phyloP scores from a whole-genome alignment of 2,888 invertebrate species.

The Drosophila monieri region DNA sequence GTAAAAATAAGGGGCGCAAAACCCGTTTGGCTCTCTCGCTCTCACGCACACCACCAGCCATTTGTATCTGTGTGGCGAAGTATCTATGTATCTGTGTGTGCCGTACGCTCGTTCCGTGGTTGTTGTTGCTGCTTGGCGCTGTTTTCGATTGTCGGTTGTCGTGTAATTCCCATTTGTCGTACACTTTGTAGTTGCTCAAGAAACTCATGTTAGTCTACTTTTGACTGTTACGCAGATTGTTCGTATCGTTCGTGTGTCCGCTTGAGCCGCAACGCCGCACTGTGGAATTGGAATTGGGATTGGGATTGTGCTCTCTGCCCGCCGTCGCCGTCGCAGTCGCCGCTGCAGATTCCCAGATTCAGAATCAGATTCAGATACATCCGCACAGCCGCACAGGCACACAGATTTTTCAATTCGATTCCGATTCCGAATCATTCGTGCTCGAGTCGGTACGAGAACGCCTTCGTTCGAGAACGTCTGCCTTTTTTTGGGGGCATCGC shows the following conservation, averaged over 20 bases:
- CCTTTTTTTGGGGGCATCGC: slow-evolving; percentile 15
- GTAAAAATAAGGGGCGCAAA: slow-evolving; percentile 55
- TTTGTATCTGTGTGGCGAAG: slow-evolving; percentile 19
- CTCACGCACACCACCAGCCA: slow-evolving; percentile 7
- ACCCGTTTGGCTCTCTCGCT: slow-evolving; percentile 55
- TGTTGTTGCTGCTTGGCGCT: slow-evolving; percentile 69
- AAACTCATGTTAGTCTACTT: slow-evolving; percentile 84
- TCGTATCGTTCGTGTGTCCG: slow-evolving; percentile 76
- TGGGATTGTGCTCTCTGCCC: slow-evolving; percentile 35
- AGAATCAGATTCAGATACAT: slow-evolving; percentile 13
- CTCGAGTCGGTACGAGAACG: slow-evolving; percentile 5
- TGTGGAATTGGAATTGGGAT: slow-evolving; percentile 6
- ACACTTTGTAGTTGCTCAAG: slow-evolving; percentile 84
- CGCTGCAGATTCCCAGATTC: slow-evolving; percentile 16
- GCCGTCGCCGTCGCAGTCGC: slow-evolving; percentile 36
- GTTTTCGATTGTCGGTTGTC: slow-evolving; percentile 82
- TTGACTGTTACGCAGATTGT: slow-evolving; percentile 84
- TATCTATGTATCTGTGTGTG: slow-evolving; percentile 24
- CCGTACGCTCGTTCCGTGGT: slow-evolving; percentile 32
- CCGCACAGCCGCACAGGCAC: slow-evolving; percentile 9
- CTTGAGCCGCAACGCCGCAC: slow-evolving; percentile 22
- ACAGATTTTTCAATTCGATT: slow-evolving; percentile 1
- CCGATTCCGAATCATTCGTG: slow-evolving; percentile 12
- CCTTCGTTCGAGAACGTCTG: background rate
- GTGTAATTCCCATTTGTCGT: slow-evolving; percentile 84